A percentile compares a stretch with the other conserved stretches of the same genome.
Conservation (phyloP, 1,140 invertebrate species). For the Ylistrum balloti region DNA sequence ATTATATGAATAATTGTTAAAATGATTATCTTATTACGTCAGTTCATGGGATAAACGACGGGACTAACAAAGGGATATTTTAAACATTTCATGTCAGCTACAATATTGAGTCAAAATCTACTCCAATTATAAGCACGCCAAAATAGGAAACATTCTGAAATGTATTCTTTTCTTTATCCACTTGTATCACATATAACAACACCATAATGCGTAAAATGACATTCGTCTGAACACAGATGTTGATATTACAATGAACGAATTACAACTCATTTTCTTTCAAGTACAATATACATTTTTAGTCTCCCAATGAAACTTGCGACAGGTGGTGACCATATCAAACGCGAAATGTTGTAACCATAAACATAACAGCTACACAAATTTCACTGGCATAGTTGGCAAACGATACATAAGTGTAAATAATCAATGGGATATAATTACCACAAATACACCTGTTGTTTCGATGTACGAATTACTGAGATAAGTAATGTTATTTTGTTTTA, state of each 20-base stretch:
- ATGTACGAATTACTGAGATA: not conserved
- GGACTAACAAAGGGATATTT: no score
- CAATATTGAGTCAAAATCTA: no score
- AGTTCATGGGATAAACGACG: no score
- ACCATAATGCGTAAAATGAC: not conserved
- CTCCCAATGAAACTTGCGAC: not conserved
- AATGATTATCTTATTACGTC: not conserved
- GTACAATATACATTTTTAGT: no score
- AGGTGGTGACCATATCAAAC: conserved; percentile 8
- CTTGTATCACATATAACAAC: not conserved
- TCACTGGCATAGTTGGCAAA: not conserved
- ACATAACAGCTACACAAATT: not conserved
- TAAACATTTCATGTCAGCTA: no score
- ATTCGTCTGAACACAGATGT: not conserved
- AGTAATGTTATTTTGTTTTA: not conserved
- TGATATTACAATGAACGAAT: not conserved
- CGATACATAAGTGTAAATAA: not conserved
- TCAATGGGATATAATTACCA: not conserved
- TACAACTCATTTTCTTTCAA: not conserved
- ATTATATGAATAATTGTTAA: no score
- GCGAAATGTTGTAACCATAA: not conserved
- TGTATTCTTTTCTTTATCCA: not conserved
- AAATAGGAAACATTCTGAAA: no score
- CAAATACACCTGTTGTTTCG: not conserved
- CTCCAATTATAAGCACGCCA: no score